A percentile compares a stretch with the other conserved stretches of the same genome.
These are phyloP conservation scores for Bubo blakistoni DNA, from an alignment of 2,113 vertebrate species.

Conservation along the genomic window DNA sequence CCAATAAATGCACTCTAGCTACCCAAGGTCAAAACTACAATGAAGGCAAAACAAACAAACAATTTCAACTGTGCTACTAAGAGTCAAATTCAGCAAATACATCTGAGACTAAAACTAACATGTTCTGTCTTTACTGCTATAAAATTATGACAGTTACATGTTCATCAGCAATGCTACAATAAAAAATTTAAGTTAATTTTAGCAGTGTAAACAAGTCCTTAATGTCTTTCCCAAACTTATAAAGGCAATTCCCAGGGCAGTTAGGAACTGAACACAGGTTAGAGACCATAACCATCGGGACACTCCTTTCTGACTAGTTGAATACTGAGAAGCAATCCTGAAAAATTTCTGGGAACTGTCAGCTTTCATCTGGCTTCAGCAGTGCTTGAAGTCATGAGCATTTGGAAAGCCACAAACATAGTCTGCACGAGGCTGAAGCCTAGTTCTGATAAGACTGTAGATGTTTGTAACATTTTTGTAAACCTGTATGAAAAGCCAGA, in stretches of 20 bases:
- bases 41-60: not conserved
- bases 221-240: not conserved
- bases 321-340: not conserved
- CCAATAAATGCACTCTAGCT: not conserved
- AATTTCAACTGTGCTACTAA: not conserved
- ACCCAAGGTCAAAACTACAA: not conserved
- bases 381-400: not conserved
- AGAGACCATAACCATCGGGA: not conserved
- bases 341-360: not conserved
- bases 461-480: not conserved
- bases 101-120: not conserved
- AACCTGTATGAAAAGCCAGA: not conserved
- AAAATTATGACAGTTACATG: not conserved
- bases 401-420: not conserved
- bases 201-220: slow-evolving; percentile 12
- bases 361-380: not conserved
- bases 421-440: fast-evolving
- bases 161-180: not conserved
- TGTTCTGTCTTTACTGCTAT: not conserved
- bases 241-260: not conserved
- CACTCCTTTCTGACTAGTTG: not conserved
- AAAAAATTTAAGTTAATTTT: not conserved
- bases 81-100: not conserved
- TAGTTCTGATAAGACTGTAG: not conserved
- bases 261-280: not conserved